These are phyloP conservation scores for Dryoscopus gambensis DNA, from an alignment of 2,113 vertebrate species.

Conservation along the genomic window DNA sequence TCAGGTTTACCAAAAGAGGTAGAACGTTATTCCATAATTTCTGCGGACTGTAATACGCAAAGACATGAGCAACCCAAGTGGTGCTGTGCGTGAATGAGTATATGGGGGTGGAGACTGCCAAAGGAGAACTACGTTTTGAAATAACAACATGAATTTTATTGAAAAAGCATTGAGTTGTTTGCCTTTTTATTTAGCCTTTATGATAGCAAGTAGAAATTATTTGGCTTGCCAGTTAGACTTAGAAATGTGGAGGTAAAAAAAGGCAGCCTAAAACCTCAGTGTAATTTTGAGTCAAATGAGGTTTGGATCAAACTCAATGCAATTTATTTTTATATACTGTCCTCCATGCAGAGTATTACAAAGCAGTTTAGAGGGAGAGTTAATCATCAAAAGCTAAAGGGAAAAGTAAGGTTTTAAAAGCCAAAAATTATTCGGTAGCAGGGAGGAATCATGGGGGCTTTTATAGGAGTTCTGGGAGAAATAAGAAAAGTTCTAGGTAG, in stretches of 20 bases:
- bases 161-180: constrained; percentile 10
- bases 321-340: constrained; percentile 51
- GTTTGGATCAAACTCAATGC: constrained; percentile 47
- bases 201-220: constrained; percentile 17
- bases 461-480: not conserved
- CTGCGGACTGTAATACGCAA: constrained; percentile 5
- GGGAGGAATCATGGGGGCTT: not conserved
- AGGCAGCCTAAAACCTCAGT: not conserved
- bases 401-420: constrained; percentile 7
- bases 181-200: constrained; percentile 48
- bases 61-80: not conserved
- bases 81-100: not conserved
- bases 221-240: constrained; percentile 8
- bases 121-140: constrained; percentile 10
- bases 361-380: constrained; percentile 40
- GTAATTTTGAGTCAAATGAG: constrained; percentile 55
- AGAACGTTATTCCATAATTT: not conserved
- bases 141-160: constrained; percentile 44
- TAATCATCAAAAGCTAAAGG: constrained; percentile 34
- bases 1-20: not conserved
- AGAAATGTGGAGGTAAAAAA: not conserved
- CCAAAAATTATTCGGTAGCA: not conserved
- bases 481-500: not conserved
- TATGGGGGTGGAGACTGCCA: not conserved
- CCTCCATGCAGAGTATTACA: constrained; percentile 29